phyloP scores from a whole-genome alignment of 2,888 invertebrate genomes.

The Netelia melanura region DNA sequence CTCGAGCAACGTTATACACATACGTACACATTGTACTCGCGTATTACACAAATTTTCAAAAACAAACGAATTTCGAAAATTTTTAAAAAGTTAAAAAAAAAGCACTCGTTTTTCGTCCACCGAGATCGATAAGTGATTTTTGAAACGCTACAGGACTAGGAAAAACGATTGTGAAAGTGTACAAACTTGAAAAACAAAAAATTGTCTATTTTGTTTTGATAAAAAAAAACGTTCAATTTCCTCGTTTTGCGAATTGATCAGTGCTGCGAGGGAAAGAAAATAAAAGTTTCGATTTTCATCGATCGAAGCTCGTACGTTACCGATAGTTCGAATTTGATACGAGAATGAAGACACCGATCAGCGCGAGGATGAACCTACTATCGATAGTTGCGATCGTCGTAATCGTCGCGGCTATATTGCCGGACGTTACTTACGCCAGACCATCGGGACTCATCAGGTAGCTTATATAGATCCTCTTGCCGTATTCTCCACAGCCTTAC shows the following conservation, averaged over 20 bases:
- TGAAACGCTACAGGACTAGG: background rate
- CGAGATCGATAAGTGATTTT: slow-evolving; percentile 18
- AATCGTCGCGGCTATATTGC: slow-evolving; percentile 72
- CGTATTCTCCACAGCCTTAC: background rate
- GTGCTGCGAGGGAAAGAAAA: slow-evolving; percentile 10
- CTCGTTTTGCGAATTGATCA: slow-evolving; percentile 2
- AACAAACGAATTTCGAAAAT: background rate
- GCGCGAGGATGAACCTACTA: slow-evolving; percentile 58
- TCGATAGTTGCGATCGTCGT: slow-evolving; percentile 63
- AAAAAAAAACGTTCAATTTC: slow-evolving; percentile 1
- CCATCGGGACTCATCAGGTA: slow-evolving; percentile 76
- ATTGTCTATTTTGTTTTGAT: background rate
- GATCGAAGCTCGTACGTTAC: slow-evolving; percentile 14
- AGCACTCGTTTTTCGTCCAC: background rate
- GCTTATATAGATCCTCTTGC: slow-evolving; percentile 15
- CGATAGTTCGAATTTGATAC: background rate
- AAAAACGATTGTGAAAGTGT: slow-evolving; percentile 39
- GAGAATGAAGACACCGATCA: slow-evolving; percentile 51
- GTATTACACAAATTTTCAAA: background rate
- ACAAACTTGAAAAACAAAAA: slow-evolving; percentile 9
- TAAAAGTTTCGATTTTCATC: background rate
- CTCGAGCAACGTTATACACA: slow-evolving; percentile 33
- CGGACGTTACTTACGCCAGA: slow-evolving; percentile 74
- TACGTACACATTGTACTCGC: background rate
- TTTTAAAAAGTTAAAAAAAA: background rate